These are phyloP conservation scores for Petrocephalus zakoni DNA, from an alignment of 2,113 vertebrate species.

Conservation along the genomic window DNA sequence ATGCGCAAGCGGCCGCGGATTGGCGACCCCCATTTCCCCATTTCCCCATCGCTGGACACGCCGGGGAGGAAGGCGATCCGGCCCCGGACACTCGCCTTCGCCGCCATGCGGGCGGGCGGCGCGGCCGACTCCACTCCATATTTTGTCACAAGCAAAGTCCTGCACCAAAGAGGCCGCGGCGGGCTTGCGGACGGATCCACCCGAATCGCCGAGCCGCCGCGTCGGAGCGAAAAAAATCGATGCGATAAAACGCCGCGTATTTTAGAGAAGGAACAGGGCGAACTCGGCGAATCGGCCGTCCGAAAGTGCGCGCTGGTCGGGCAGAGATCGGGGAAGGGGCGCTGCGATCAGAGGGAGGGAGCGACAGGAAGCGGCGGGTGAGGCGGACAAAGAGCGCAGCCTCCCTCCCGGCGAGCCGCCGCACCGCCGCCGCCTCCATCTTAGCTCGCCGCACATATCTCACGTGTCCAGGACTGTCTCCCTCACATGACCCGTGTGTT, in stretches of 20 bases:
- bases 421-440: slow-evolving; percentile 52
- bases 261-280: neutral
- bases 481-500: slow-evolving; percentile 92
- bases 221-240: neutral
- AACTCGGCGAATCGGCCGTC: neutral
- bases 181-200: slow-evolving; percentile 16
- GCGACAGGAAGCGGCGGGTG: neutral
- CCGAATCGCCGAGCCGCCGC: neutral
- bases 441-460: slow-evolving; percentile 51
- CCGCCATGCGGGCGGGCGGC: neutral
- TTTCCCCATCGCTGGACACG: neutral
- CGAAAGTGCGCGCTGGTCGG: neutral
- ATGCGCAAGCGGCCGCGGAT: neutral
- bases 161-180: neutral
- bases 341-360: neutral
- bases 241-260: neutral
- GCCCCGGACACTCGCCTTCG: neutral
- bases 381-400: neutral
- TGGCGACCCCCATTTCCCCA: neutral
- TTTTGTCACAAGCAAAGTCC: slow-evolving; percentile 17
- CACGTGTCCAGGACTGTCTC: slow-evolving; percentile 67
- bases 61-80: neutral
- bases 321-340: neutral
- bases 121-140: slow-evolving; percentile 19
- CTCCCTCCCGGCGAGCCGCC: too few species aligned